Evolutionary conservation across 2,888 invertebrate genomes (phyloP), one percentile per base, ranked within the genome.

Genomic region (Campopleginae sp.): DNA sequence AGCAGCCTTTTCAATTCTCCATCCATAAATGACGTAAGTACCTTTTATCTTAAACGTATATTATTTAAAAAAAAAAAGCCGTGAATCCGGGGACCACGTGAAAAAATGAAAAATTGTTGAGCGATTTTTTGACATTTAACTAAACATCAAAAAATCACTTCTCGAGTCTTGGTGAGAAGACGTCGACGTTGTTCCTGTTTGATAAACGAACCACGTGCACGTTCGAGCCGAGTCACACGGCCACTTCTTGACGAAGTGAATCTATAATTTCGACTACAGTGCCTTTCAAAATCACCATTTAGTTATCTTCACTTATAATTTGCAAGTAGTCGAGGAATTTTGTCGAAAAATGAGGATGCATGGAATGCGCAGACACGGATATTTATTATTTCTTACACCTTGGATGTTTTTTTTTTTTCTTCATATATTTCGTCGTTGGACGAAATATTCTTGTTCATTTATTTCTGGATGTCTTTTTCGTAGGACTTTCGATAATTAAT

Each of bases 1-100:
- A 91, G 88, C 90, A 90, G 88, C 90, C 88, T 89, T 87, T 86
- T 81, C 90, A 90, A 90, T 88, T 89, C 88, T 89, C 89, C 90
- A 90, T 91, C 91, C 89, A 93, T 93, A 93, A 92, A 93, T 93
- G 93, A 93, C 93, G 93, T 93, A 88, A 93, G 93, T 92, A 86
- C 82, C 63, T 27, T 58, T 80, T 86, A 54, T 86, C 66, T 38
- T 54, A 33, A 23, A 70, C 31, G 48, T 33, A 54, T 27, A 27
- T 72, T 27, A 42, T 19, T n/a, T n/a, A n/a, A n/a, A n/a, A n/a
- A n/a, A n/a, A n/a, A n/a, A 72, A 51, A 19, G 19, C 31, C 19
- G n/a, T 42, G 1, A 23, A 27, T 58, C 27, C 58, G 27, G 27
- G 27, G 27, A 23, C 27, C 14, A 58, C 14, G 33, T 7, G 1